Base-by-base conservation (phyloP, 1,140 invertebrate genomes). In the Plutomurus gul region DNA sequence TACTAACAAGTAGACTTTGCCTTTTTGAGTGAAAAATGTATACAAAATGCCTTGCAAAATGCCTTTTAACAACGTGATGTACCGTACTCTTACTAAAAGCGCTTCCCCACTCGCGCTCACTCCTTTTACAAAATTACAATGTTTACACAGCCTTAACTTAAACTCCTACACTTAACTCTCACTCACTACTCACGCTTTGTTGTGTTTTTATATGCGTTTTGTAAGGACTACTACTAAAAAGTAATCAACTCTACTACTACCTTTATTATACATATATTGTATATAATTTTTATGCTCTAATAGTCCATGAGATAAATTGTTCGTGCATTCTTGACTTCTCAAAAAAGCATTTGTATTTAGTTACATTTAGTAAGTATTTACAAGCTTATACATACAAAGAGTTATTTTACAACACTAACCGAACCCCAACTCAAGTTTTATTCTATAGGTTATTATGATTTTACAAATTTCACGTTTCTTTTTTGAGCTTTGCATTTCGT, bases 401-500 rank as follows among this genome's bases (percentile, higher is more conserved):
- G 10, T 47, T 18, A 20, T 47, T 47, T 47, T 47, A 47, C 43
- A 6, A 47, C 11, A 3, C 43, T 51, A 51, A 51, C 47, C 25
- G 25, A 22, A 25, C 25, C 20, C 18, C 25, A 51, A 18, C 47
- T 51, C 30, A 33, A 30, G 16, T 10, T 13, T 43, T 10, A 43
- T 43, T 43, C n/a, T 43, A n/a, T n/a, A 11, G 18, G 30, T 65
- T 65, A 30, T 36, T 10, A 43, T 43, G 39, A 43, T 43, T 43
- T 43, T 43, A n/a, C 30, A 11, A 33, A 33, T 65, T 65, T 65
- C 36, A 25, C 16, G 30, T 16, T 65, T 16, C 36, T 33, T 20
- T 51, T 65, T 65, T 65, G 27, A 65, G 56, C 56, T 65, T 30
- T 65, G 56, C 56, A 65, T 65, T 65, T 65, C 25, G 18, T 51